Evolutionary conservation across 1,140 invertebrate genomes (phyloP).

Genomic region (Polyergus mexicanus): DNA sequence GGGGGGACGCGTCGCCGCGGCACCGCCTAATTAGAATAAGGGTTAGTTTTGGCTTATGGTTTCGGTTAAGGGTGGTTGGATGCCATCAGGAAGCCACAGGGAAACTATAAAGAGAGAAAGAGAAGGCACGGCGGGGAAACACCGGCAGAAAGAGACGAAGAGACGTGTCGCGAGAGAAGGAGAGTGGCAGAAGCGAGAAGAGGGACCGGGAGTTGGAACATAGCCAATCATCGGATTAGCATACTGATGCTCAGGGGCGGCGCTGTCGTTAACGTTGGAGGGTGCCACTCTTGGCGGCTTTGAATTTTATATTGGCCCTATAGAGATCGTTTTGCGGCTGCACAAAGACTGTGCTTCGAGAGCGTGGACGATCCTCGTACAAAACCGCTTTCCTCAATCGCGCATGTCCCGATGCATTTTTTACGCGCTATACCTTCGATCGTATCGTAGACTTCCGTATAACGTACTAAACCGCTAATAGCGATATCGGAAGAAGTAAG

Average conservation of each 20-base stretch:
- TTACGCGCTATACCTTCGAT: no score
- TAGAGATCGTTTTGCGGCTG: conserved; percentile 66
- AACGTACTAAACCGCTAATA: not conserved
- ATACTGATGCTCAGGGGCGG: conserved; percentile 85
- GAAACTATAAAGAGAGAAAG: conserved; percentile 60
- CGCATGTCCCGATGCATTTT: not conserved
- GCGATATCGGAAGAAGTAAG: not conserved
- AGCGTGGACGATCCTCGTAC: conserved; percentile 2
- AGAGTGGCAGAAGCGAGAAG: conserved; percentile 40
- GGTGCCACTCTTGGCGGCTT: conserved; percentile 83
- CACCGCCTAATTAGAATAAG: conserved; percentile 85
- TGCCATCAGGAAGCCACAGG: conserved; percentile 74
- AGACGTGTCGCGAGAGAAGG: conserved; percentile 50
- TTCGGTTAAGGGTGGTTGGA: conserved; percentile 80
- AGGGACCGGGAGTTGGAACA: conserved; percentile 81
- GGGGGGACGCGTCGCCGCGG: conserved; percentile 78
- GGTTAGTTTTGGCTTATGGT: conserved; percentile 85
- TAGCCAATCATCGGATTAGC: conserved; percentile 86
- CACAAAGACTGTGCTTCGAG: conserved; percentile 65
- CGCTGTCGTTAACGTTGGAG: conserved; percentile 83
- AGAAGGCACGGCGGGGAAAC: conserved; percentile 21
- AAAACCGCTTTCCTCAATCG: not conserved
- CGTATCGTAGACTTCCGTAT: not conserved
- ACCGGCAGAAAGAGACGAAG: conserved; percentile 57
- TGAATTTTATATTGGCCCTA: conserved; percentile 82